These are phyloP conservation scores for Tribolium madens DNA, from an alignment of 1,140 invertebrate species.

Conservation along the genomic window DNA sequence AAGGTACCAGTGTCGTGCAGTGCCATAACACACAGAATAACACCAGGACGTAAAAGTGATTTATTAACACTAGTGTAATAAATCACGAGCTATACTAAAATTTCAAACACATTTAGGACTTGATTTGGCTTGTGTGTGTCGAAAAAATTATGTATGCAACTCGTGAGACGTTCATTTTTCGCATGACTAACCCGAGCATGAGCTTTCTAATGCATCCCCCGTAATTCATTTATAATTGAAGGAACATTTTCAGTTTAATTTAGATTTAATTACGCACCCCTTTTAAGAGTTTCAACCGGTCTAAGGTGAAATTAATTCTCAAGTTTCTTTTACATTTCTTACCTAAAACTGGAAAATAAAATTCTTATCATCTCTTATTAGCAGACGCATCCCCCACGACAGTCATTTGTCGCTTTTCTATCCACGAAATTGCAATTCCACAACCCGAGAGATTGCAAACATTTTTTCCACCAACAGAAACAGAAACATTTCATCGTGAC, in stretches of 20 bases:
- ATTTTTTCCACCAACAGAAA: conserved; percentile 16
- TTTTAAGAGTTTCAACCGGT: conserved; percentile 9
- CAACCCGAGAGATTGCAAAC: background rate
- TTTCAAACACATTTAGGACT: conserved; percentile 6
- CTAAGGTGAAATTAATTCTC: conserved; percentile 7
- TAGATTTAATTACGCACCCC: conserved; percentile 13
- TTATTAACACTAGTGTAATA: conserved; percentile 18
- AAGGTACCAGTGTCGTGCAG: conserved; percentile 58
- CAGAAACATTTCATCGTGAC: conserved; percentile 28
- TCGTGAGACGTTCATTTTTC: background rate
- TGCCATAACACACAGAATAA: conserved; percentile 34
- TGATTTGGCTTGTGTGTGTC: background rate
- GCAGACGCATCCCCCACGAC: background rate
- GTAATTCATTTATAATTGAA: conserved; percentile 24
- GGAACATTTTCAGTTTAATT: conserved; percentile 11
- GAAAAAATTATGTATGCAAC: background rate
- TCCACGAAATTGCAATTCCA: conserved; percentile 6
- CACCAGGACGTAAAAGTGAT: conserved; percentile 6
- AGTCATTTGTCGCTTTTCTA: background rate
- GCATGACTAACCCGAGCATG: conserved; percentile 17
- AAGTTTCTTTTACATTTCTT: too few relatives aligned
- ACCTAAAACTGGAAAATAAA: background rate
- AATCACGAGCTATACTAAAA: conserved; percentile 4
- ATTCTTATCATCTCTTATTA: background rate
- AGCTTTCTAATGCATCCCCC: background rate